These are phyloP conservation scores for Nothocercus nigrocapillus DNA, from an alignment of 2,113 vertebrate species.

Conservation along the genomic window DNA sequence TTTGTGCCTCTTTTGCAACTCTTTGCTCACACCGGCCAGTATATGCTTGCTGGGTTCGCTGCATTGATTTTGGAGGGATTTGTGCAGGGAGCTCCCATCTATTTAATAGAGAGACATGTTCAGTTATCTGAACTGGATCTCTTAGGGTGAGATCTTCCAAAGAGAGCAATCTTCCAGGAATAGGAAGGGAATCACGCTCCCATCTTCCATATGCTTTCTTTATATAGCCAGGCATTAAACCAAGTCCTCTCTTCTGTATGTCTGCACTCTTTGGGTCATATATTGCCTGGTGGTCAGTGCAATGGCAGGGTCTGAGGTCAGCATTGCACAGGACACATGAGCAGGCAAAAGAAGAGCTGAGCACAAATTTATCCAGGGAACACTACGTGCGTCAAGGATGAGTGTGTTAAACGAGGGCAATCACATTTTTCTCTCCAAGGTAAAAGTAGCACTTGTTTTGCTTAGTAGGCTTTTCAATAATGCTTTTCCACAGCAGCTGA, in stretches of 20 bases:
- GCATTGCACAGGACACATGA: background rate
- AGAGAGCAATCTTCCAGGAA: background rate
- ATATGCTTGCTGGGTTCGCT: background rate
- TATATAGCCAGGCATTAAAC: background rate
- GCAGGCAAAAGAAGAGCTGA: background rate
- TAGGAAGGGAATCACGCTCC: background rate
- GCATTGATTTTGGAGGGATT: background rate
- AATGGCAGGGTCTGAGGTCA: background rate
- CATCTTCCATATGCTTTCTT: background rate
- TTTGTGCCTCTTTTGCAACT: background rate
- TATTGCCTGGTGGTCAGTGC: background rate
- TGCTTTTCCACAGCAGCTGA: background rate
- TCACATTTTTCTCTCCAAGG: background rate
- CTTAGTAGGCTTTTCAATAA: background rate
- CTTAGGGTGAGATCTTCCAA: background rate
- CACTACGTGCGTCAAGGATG: background rate
- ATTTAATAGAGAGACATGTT: background rate
- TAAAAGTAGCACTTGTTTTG: background rate
- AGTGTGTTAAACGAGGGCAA: accelerated
- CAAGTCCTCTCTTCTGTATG: background rate
- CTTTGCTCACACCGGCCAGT: background rate
- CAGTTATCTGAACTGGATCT: background rate
- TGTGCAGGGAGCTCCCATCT: background rate
- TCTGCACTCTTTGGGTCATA: background rate
- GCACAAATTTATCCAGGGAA: background rate